Percentiles rank a stretch among this genome's conserved stretches.
These are phyloP conservation scores for Drosophila setosimentum DNA, from an alignment of 2,888 invertebrate genomes.

Conservation along the genomic window DNA sequence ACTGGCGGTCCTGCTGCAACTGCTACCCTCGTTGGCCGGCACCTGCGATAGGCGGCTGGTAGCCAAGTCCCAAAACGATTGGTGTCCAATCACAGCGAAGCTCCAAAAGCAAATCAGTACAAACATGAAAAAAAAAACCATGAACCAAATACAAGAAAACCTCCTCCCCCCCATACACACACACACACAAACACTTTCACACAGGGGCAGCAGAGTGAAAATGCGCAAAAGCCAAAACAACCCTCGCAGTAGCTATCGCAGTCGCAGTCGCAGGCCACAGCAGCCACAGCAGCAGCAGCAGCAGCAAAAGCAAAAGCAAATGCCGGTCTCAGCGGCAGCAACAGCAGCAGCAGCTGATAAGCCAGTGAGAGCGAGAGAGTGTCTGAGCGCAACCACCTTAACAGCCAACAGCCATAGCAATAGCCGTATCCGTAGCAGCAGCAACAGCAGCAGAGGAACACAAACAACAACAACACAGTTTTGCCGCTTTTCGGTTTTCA, in stretches of 20 bases:
- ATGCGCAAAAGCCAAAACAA: conserved; percentile 75
- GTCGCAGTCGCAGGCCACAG: conserved; percentile 16
- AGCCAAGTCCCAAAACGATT: conserved; percentile 40
- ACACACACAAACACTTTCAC: neutral
- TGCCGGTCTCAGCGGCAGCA: conserved; percentile 65
- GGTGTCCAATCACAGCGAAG: conserved; percentile 69
- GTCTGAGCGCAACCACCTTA: conserved; percentile 61
- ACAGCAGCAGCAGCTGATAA: conserved; percentile 53
- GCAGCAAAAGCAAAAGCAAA: conserved; percentile 31
- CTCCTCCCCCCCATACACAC: conserved; percentile 19
- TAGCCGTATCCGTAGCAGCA: conserved; percentile 18
- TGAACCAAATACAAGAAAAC: conserved; percentile 44
- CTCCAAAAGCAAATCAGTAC: conserved; percentile 46
- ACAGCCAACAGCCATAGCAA: conserved; percentile 18
- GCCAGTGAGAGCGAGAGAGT: conserved; percentile 53
- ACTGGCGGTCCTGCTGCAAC: conserved; percentile 18
- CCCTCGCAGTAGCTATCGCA: conserved; percentile 52
- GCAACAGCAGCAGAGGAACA: conserved; percentile 7
- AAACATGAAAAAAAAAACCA: conserved; percentile 15
- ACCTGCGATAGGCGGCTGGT: conserved; percentile 79
- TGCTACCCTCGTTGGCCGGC: conserved; percentile 68
- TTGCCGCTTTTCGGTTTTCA: conserved; percentile 57
- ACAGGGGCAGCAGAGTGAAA: conserved; percentile 23
- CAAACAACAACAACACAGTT: conserved; percentile 22
- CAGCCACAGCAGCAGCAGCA: conserved; percentile 29